Percentiles rank a stretch among this genome's conserved stretches.
Evolutionary conservation across 2,113 vertebrate species (phyloP).

Genomic region (Phrynosoma platyrhinos): DNA sequence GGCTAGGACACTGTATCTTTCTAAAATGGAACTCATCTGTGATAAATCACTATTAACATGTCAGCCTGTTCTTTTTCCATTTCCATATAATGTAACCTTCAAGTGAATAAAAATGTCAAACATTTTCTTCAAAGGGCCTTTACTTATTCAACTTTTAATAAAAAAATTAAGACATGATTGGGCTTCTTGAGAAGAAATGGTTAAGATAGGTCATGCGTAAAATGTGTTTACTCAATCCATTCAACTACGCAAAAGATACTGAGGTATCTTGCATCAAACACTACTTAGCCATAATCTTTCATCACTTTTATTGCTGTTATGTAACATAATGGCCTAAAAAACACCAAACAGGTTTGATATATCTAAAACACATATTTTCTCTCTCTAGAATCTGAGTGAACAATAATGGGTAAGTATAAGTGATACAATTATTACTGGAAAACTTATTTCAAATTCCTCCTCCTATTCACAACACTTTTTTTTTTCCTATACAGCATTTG

Average conservation of each 20-base stretch:
- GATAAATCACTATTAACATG: slow-evolving; percentile 9
- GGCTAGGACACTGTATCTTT: not conserved
- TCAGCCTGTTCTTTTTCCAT: not conserved
- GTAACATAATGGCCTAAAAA: not conserved
- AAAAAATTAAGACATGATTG: fast-evolving
- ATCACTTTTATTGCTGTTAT: not conserved
- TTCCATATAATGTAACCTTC: slow-evolving; percentile 2
- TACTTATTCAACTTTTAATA: slow-evolving; percentile 19
- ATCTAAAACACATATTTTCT: not conserved
- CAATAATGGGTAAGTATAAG: not conserved
- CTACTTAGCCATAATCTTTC: not conserved
- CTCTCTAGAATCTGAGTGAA: not conserved
- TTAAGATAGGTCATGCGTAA: not conserved
- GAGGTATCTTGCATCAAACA: not conserved
- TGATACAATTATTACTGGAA: not conserved
- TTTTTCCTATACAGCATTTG: too few relatives aligned
- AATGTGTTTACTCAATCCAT: fast-evolving
- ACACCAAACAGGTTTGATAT: not conserved
- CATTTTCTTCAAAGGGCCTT: not conserved
- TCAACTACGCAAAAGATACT: not conserved
- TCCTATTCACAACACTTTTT: too few relatives aligned
- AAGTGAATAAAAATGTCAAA: slow-evolving; percentile 25
- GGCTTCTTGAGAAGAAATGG: not conserved
- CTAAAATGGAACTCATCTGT: slow-evolving; percentile 39
- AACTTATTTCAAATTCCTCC: not conserved